These are phyloP conservation scores for Coelinius sp. DNA, from an alignment of 2,888 invertebrate genomes.

Conservation along the genomic window DNA sequence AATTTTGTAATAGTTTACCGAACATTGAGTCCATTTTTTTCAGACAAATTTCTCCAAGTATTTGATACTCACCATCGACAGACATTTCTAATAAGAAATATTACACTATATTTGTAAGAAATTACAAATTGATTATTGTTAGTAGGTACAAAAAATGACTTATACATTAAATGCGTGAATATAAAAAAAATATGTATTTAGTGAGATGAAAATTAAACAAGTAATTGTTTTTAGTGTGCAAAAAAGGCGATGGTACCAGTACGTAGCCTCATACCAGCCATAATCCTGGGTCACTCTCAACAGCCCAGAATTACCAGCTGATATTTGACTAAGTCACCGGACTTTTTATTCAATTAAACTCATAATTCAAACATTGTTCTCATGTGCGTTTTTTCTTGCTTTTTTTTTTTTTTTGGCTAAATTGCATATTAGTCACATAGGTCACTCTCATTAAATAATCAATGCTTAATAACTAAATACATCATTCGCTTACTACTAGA, in stretches of 20 bases:
- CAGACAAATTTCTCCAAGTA: too few species aligned
- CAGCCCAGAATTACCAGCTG: slow-evolving; percentile 98
- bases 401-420: slow-evolving; percentile 9
- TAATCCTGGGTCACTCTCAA: slow-evolving; percentile 82
- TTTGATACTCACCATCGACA: too few species aligned
- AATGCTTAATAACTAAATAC: slow-evolving; percentile 1
- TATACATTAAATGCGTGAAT: slow-evolving; percentile 64
- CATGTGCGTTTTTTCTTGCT: slow-evolving; percentile 53
- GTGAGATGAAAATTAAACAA: not conserved
- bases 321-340: slow-evolving; percentile 83
- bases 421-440: slow-evolving; percentile 14
- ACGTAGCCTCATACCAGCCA: slow-evolving; percentile 84
- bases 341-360: slow-evolving; percentile 61
- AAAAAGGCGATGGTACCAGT: slow-evolving; percentile 67
- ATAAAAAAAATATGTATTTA: not conserved
- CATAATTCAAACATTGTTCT: slow-evolving; percentile 56
- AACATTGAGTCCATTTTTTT: too few species aligned
- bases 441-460: not conserved
- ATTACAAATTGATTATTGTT: too few species aligned
- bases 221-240: slow-evolving; percentile 53
- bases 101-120: too few species aligned
- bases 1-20: too few species aligned
- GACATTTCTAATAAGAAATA: too few species aligned
- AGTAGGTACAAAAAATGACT: too few species aligned
- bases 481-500: not conserved